Evolutionary conservation across 37 sponge, comb jelly and placozoan species (phyloP), one percentile per base, ranked within the genome.

Genomic region (Ianthella basta): DNA sequence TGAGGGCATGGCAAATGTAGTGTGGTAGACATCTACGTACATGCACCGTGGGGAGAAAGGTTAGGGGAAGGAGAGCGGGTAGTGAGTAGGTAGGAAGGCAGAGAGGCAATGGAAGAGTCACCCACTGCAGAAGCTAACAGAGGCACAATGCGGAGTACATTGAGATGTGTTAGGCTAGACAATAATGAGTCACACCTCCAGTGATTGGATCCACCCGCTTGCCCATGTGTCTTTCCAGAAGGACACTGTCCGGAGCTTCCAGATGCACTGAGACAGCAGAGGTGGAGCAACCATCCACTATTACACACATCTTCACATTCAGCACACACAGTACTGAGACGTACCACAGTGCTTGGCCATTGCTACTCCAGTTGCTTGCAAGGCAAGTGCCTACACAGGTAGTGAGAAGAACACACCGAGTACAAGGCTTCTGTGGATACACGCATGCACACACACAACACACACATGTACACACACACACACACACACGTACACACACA

Each of bases 131-230:
- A n/a, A n/a, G n/a, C n/a, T n/a, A n/a, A n/a, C n/a, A n/a, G n/a
- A n/a, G n/a, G n/a, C n/a, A n/a, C n/a, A n/a, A n/a, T n/a, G n/a
- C n/a, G n/a, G n/a, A n/a, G n/a, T n/a, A n/a, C n/a, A n/a, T n/a
- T n/a, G n/a, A n/a, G n/a, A n/a, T n/a, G n/a, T n/a, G n/a, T n/a
- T n/a, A n/a, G n/a, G n/a, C n/a, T n/a, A n/a, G n/a, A n/a, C n/a
- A n/a, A n/a, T n/a, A n/a, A 13, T 29, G 29, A n/a, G n/a, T 44
- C 88, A 23, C 73, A 94, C 97, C 98, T 90, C 95, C 96, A 68
- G 96, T 98, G 19, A 94, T 59, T 33, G 96, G 85, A 78, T 98
- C 98, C 12, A 98, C 79, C 27, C 98, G 85, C 78, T 98, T 98
- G 0, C 96, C 98, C 36, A 84, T 67, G 59, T 88, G 92, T 30